phyloP scores from a whole-genome alignment of 2,888 invertebrate genomes.

The Dimorphilus gyrociliatus region DNA sequence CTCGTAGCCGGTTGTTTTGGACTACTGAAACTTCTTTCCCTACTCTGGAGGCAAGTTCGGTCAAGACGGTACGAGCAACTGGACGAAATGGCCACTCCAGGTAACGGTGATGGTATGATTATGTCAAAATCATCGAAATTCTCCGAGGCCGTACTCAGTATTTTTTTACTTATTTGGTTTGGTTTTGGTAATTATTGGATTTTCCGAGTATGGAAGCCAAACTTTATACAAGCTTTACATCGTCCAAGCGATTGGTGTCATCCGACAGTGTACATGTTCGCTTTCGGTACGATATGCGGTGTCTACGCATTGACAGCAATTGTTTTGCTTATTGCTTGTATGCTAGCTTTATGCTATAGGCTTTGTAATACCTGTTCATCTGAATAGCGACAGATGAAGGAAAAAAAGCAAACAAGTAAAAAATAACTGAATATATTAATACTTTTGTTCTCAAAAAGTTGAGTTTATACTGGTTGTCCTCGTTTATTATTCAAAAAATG shows the following conservation, averaged over 20 bases:
- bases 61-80: constrained; percentile 41
- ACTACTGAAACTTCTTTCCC: constrained; percentile 44
- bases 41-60: constrained; percentile 52
- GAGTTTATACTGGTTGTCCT: too few relatives aligned
- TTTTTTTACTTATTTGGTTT: constrained; percentile 59
- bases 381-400: too few relatives aligned
- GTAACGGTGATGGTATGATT: constrained; percentile 23
- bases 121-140: constrained; percentile 45
- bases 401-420: too few relatives aligned
- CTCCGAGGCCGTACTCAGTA: constrained; percentile 50
- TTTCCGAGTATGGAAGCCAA: constrained; percentile 56
- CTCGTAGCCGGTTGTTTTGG: constrained; percentile 65
- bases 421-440: too few relatives aligned
- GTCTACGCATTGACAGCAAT: constrained; percentile 47
- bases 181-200: constrained; percentile 64
- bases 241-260: constrained; percentile 66
- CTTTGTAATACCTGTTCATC: too few relatives aligned
- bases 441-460: too few relatives aligned
- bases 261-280: constrained; percentile 57
- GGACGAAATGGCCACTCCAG: constrained; percentile 20
- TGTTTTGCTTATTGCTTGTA: constrained; percentile 11
- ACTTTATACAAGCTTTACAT: constrained; percentile 52
- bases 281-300: constrained; percentile 54
- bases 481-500: too few relatives aligned
- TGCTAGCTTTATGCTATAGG: constrained; percentile 16